Evolutionary conservation across 2,888 invertebrate species (phyloP).

Genomic region (Prosopocoilus inquinatus): DNA sequence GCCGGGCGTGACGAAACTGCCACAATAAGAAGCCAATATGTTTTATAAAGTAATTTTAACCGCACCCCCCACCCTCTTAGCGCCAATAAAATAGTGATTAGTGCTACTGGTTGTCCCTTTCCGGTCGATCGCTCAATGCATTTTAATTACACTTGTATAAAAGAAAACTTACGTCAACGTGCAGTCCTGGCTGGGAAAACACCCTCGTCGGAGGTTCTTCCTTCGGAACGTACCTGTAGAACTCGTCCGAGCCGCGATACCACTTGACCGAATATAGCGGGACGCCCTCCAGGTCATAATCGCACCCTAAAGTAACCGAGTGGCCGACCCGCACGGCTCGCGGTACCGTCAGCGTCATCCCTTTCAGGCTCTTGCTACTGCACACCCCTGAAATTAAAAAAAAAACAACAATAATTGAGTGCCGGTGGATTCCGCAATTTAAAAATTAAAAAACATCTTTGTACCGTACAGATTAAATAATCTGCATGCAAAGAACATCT

Average conservation of each 20-base stretch:
- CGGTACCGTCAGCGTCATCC: slow-evolving; percentile 45
- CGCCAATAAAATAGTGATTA: no score
- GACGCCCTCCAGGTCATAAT: slow-evolving; percentile 52
- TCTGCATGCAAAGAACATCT: no score
- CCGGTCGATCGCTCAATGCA: no score
- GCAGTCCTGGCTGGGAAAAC: slow-evolving; percentile 65
- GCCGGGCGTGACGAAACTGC: no score
- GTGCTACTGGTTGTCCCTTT: no score
- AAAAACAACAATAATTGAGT: not conserved
- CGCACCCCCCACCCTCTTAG: no score
- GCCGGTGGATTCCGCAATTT: no score
- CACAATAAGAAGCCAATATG: no score
- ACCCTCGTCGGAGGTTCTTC: slow-evolving; percentile 69
- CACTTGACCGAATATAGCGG: slow-evolving; percentile 74
- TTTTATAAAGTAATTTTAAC: no score
- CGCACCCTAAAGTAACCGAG: slow-evolving; percentile 48
- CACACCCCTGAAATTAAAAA: slow-evolving; percentile 42
- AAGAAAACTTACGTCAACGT: slow-evolving; percentile 66
- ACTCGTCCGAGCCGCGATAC: slow-evolving; percentile 72
- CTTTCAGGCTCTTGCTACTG: slow-evolving; percentile 42
- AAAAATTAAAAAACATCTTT: no score
- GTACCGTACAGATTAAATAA: no score
- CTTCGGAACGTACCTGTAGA: slow-evolving; percentile 73
- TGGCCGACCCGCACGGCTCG: slow-evolving; percentile 48
- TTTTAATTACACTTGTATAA: no score